phyloP scores from a whole-genome alignment of 2,113 vertebrate species.

The Calypte anna region DNA sequence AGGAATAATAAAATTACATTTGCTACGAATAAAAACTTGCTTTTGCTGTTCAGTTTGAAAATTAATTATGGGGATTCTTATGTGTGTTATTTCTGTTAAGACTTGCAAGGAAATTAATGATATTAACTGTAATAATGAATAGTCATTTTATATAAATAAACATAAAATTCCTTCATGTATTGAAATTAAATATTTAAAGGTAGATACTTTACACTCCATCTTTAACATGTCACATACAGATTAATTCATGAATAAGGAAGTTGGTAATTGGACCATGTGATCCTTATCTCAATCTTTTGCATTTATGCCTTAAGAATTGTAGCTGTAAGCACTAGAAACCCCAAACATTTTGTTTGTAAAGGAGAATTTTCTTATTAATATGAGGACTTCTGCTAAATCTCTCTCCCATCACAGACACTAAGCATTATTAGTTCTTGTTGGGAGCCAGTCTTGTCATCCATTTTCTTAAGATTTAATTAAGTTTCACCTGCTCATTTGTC shows the following conservation, averaged over 20 bases:
- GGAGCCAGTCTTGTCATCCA: neutral
- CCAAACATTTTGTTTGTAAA: neutral
- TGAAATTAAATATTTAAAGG: neutral
- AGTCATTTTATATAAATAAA: neutral
- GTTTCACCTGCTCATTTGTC: neutral
- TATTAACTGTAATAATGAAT: neutral
- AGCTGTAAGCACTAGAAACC: neutral
- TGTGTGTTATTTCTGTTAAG: constrained; percentile 15
- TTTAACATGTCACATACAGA: neutral
- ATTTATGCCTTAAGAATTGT: neutral
- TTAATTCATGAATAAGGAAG: neutral
- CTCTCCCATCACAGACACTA: neutral
- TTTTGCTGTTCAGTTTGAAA: neutral
- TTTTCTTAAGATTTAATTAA: neutral
- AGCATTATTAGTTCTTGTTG: neutral
- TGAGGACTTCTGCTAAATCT: neutral
- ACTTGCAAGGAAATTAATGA: neutral
- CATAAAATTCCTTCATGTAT: neutral
- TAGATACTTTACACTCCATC: neutral
- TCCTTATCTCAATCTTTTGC: neutral
- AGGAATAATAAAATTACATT: neutral
- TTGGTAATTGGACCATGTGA: neutral
- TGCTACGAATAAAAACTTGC: neutral
- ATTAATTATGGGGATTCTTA: neutral
- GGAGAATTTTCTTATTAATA: neutral